A percentile compares a stretch with the other conserved stretches of the same genome.
Conservation (phyloP, 1,140 invertebrate genomes). For the Adelges cooleyi region DNA sequence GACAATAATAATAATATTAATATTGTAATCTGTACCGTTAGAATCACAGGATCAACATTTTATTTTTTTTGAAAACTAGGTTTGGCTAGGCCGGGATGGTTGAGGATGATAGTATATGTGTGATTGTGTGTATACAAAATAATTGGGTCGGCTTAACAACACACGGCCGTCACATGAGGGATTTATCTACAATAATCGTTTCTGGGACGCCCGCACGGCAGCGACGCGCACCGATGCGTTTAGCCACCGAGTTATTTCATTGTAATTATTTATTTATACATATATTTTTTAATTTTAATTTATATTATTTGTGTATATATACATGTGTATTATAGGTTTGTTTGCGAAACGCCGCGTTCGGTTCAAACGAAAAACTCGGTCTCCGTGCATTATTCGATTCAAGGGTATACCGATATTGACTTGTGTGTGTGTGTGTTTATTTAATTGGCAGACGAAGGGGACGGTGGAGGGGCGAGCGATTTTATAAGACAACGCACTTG, state of each 20-base stretch:
- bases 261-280: too few species aligned
- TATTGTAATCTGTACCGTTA: constrained; percentile 4
- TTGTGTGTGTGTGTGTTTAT: too few species aligned
- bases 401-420: too few species aligned
- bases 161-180: background rate
- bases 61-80: background rate
- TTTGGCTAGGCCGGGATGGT: background rate
- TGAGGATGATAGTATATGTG: background rate
- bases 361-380: background rate
- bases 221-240: background rate
- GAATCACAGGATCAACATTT: background rate
- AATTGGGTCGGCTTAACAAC: constrained; percentile 4
- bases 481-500: too few species aligned
- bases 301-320: too few species aligned
- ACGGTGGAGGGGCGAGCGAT: too few species aligned
- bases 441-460: too few species aligned
- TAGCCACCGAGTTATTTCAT: too few species aligned
- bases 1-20: background rate
- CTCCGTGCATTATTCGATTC: background rate
- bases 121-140: background rate
- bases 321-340: background rate
- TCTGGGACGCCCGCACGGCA: background rate
- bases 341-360: background rate
- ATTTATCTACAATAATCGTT: constrained; percentile 7
- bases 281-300: too few species aligned